Conservation (phyloP, 2,888 invertebrate species). For the Drosophila kambysellisi region DNA sequence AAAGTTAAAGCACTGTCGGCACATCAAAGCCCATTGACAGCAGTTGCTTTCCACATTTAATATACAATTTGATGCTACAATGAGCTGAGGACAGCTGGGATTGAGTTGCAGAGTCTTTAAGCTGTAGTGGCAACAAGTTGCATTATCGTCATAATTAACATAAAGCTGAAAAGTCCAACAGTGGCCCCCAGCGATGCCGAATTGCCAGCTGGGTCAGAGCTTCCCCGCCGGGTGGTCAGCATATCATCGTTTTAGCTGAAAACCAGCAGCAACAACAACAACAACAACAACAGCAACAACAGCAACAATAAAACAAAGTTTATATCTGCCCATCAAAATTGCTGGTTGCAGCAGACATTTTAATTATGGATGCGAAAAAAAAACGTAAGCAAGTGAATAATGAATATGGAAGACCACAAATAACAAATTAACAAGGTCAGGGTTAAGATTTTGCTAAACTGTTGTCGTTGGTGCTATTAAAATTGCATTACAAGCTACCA, state of each 20-base stretch:
- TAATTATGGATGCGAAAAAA: conserved; percentile 76
- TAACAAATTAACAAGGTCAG: conserved; percentile 53
- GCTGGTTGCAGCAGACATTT: conserved; percentile 73
- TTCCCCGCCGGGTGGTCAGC: conserved; percentile 51
- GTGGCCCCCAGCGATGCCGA: conserved; percentile 40
- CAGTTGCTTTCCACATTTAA: conserved; percentile 12
- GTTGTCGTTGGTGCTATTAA: conserved; percentile 40
- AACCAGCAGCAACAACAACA: conserved; percentile 2
- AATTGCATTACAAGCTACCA: conserved; percentile 58
- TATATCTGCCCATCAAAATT: conserved; percentile 61
- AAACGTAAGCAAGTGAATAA: conserved; percentile 39
- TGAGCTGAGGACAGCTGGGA: conserved; percentile 11
- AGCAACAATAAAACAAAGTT: background rate
- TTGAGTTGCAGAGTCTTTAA: conserved; percentile 22
- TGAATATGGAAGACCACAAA: conserved; percentile 32
- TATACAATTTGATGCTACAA: conserved; percentile 21
- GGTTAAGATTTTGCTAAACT: conserved; percentile 45
- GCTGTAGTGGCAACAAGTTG: conserved; percentile 68
- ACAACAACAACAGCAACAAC: background rate
- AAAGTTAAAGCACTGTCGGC: conserved; percentile 41
- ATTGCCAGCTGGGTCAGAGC: conserved; percentile 23
- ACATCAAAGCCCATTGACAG: conserved; percentile 32
- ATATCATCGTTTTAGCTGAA: conserved; percentile 30
- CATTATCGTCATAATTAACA: conserved; percentile 82
- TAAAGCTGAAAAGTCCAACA: conserved; percentile 45